Base-by-base conservation (phyloP, 2,113 vertebrate species). In the Onychorhynchus coronatus region DNA sequence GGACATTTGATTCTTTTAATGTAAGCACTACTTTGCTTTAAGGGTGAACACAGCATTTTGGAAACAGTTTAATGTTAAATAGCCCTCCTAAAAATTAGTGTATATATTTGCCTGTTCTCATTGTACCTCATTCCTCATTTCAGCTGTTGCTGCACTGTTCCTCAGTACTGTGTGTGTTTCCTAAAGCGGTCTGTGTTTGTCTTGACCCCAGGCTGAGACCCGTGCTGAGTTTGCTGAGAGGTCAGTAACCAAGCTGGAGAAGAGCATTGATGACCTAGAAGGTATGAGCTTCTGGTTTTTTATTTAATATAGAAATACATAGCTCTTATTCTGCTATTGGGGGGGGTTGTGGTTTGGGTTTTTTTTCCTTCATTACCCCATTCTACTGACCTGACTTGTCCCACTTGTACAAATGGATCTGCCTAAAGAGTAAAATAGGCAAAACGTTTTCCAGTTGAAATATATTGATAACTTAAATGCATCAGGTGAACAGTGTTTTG, bases 231-330 rank as follows among this genome's bases (percentile, higher is more conserved):
- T 99, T 96, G 98, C 99, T 71, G 99, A 99, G 98, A 99, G 99
- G 97, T 99, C 99, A 95, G 99, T 99, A 98, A 99, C 99, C 98
- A 99, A 99, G 97, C 98, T 99, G 98, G 99, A 99, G 98, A 99
- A 99, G 98, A 99, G 99, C 98, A 99, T 99, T 90, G 99, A 99
- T 97, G 99, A 99, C 97, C 97, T 99, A 98, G 99, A 99, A 99
- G 99, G 99, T 99, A 99, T 72, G 99, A 11, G 46, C 85, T 37
- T 68, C 91, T 70, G 6, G 79, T 93, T 73, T 83, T 88, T 23
- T 61, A 4, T n/a, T 75, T 91, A 9, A 6, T 42, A 2, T 63
- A 65, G 55, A 79, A 71, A 56, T 61, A 56, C 3, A 17, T 8
- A 8, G 68, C 21, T 58, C 22, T n/a, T 67, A 37, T 9, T 47